Percentiles rank a stretch among this genome's conserved stretches.
Conservation (phyloP, 1,140 invertebrate genomes). For the Eriosoma lanigerum region DNA sequence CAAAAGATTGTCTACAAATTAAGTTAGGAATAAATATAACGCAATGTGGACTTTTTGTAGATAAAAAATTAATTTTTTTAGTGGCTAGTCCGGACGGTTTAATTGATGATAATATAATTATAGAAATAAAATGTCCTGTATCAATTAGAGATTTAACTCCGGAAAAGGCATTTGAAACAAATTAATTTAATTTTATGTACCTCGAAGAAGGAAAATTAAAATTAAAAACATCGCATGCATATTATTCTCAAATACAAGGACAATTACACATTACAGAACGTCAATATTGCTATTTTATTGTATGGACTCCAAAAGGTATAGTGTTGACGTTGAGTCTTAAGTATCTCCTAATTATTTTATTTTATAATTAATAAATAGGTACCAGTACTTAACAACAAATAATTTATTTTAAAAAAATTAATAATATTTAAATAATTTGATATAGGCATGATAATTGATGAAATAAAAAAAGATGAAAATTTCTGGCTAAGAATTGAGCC, state of each 20-base stretch:
- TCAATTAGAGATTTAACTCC: constrained; percentile 16
- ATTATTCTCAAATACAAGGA: not conserved
- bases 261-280: not conserved
- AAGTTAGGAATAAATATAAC: not conserved
- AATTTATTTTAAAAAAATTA: not conserved
- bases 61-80: not conserved
- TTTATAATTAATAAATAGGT: not conserved
- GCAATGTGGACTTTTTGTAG: constrained; percentile 10
- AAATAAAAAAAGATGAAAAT: not conserved
- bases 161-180: not conserved
- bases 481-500: not conserved
- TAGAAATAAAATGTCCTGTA: constrained; percentile 18
- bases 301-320: not conserved
- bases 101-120: not conserved
- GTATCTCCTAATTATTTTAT: not conserved
- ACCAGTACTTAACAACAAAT: not conserved
- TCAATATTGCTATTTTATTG: constrained; percentile 7
- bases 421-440: not conserved
- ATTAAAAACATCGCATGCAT: constrained; percentile 19
- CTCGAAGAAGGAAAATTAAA: not conserved
- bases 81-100: constrained; percentile 14
- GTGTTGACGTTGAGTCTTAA: not conserved
- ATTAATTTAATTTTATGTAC: not conserved
- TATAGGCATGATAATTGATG: not conserved
- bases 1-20: not conserved